A percentile compares a stretch with the other conserved stretches of the same genome.
These are phyloP conservation scores for Lucilia sericata DNA, from an alignment of 1,140 invertebrate genomes.

Conservation along the genomic window DNA sequence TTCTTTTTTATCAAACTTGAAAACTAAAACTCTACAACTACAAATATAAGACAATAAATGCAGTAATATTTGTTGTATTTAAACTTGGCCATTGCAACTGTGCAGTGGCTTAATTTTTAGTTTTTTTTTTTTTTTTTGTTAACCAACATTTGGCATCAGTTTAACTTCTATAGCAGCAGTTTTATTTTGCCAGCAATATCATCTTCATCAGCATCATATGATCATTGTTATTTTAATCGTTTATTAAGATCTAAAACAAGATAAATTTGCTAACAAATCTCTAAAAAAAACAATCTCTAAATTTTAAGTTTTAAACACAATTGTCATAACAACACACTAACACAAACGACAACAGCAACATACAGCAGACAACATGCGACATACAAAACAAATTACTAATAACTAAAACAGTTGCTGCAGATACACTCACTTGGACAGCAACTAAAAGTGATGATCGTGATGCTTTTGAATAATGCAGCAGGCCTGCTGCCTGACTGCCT, in stretches of 20 bases:
- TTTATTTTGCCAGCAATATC: background rate
- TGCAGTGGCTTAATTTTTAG: background rate
- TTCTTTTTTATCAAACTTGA: background rate
- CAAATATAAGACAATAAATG: too few species aligned
- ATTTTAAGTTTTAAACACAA: background rate
- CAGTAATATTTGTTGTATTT: background rate
- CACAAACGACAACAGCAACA: background rate
- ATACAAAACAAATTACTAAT: background rate
- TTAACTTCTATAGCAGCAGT: background rate
- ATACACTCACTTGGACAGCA: background rate
- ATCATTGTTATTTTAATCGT: slow-evolving; percentile 18
- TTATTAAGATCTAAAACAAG: slow-evolving; percentile 27
- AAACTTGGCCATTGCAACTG: background rate
- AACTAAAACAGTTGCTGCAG: background rate
- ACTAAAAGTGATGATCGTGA: background rate
- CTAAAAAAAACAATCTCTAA: background rate
- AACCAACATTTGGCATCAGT: background rate
- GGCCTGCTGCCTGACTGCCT: background rate
- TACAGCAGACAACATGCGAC: background rate
- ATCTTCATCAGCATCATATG: background rate
- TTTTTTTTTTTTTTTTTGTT: too few species aligned
- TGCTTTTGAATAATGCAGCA: background rate
- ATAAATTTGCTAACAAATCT: slow-evolving; percentile 15
- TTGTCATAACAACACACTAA: background rate
- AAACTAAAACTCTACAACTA: background rate